Percentiles rank a stretch among this genome's conserved stretches.
phyloP scores from a whole-genome alignment of 1,140 invertebrate species.

The Drosophila ironensis region DNA sequence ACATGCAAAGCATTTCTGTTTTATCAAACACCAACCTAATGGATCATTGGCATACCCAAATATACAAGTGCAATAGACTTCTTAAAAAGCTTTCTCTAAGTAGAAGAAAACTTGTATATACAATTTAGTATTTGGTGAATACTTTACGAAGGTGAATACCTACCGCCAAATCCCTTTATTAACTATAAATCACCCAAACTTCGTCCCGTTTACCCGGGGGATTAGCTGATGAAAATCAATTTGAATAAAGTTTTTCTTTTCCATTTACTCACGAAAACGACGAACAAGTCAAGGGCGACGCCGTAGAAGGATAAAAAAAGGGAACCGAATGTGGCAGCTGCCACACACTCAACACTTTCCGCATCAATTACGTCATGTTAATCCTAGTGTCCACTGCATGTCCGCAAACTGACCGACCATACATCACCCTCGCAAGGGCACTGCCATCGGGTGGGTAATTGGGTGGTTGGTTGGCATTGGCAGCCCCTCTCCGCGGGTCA shows the following conservation, averaged over 20 bases:
- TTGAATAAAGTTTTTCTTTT: conserved; percentile 49
- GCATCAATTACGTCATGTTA: conserved; percentile 81
- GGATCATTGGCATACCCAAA: conserved; percentile 1
- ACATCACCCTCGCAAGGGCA: conserved; percentile 59
- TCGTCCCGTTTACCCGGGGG: conserved; percentile 5
- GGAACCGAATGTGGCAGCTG: conserved; percentile 46
- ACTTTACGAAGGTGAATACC: no score
- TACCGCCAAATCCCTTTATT: not conserved
- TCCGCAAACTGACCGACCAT: conserved; percentile 81
- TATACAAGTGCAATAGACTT: no score
- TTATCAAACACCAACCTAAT: conserved; percentile 48
- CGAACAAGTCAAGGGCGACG: not conserved
- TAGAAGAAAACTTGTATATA: no score
- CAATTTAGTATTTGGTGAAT: no score
- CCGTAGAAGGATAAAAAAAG: not conserved
- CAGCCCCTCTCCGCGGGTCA: not conserved
- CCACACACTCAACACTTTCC: conserved; percentile 79
- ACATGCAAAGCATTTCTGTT: conserved; percentile 43
- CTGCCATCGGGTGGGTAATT: not conserved
- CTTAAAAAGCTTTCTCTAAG: no score
- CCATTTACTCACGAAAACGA: conserved; percentile 1
- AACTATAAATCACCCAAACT: conserved; percentile 7
- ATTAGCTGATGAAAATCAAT: conserved; percentile 54
- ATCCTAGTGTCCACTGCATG: conserved; percentile 80
- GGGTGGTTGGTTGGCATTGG: no score